Percentiles rank a stretch among this genome's conserved stretches.
These are phyloP conservation scores for Habroteleia sp. DNA, from an alignment of 2,888 invertebrate genomes.

Conservation along the genomic window DNA sequence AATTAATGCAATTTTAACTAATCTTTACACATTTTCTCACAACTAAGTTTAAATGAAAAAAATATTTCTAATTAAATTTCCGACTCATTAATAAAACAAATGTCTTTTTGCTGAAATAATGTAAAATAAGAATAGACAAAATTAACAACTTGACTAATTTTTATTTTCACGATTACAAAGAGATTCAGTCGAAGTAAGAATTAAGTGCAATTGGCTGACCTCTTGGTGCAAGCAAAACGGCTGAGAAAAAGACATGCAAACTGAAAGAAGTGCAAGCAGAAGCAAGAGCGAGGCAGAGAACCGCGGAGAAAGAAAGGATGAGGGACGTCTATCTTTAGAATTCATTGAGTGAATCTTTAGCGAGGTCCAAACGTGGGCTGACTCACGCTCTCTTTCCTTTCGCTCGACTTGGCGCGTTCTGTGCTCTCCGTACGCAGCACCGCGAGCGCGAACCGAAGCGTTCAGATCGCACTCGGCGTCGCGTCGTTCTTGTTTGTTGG, in stretches of 20 bases:
- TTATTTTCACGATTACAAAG: slow-evolving; percentile 6
- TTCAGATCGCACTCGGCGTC: too few species aligned
- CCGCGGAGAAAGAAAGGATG: slow-evolving; percentile 61
- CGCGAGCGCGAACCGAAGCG: too few species aligned
- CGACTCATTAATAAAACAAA: too few species aligned
- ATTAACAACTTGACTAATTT: too few species aligned
- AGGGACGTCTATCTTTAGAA: slow-evolving; percentile 73
- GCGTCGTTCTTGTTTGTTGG: slow-evolving; percentile 12
- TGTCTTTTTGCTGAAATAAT: too few species aligned
- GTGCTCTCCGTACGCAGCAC: slow-evolving; percentile 24
- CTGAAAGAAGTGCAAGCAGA: slow-evolving; percentile 55
- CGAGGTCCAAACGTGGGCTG: slow-evolving; percentile 67
- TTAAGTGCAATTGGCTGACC: slow-evolving; percentile 22
- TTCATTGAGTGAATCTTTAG: slow-evolving; percentile 75
- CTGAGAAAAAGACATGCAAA: slow-evolving; percentile 34
- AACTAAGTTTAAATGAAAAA: too few species aligned
- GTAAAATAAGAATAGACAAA: too few species aligned
- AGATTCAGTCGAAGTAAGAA: background rate
- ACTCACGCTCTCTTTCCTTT: slow-evolving; percentile 67
- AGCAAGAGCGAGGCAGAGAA: slow-evolving; percentile 51
- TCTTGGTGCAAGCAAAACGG: slow-evolving; percentile 26
- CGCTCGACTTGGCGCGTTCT: slow-evolving; percentile 45
- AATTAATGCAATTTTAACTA: too few species aligned
- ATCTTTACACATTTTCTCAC: too few species aligned
- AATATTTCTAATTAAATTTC: too few species aligned